Evolutionary conservation across 2,797 vertebrate genomes (phyloP), one percentile per base, ranked within the genome.

Genomic region (Pseudomugil tenellus): DNA sequence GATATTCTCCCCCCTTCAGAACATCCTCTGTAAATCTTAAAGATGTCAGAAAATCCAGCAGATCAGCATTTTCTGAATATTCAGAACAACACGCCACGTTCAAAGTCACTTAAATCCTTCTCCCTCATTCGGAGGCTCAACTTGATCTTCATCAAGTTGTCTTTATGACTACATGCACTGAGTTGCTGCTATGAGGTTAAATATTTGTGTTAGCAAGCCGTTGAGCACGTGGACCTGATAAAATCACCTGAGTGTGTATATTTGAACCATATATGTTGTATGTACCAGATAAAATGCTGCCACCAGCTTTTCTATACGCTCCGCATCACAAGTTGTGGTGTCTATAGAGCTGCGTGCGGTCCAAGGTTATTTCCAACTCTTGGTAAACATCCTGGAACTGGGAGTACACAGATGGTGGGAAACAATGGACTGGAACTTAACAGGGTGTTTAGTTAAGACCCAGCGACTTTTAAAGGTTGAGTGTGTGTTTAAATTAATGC

Each of bases 321-420:
- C 9, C 57, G 54, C 35, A 32, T 35, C 37, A 9, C 21, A 10
- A 46, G 54, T 72, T 43, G 52, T 34, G 26, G 73, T 57, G 58
- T 61, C 53, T 67, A 56, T 63, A 62, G 43, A 57, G 63, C 55
- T 59, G 60, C 60, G 67, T 48, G 39, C 28, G 32, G 60, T 63
- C 55, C 63, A 71, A 73, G 72, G 58, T 81, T 74, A 71, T 79
- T 74, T 84, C 84, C 83, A 72, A 60, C 59, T 78, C 78, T 71
- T 32, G 64, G 80, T 87, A 88, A 92, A 91, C 86, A 87, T 90
- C 87, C 86, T 88, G 85, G 66, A 78, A 84, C 58, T 70, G 74
- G 65, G 77, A 77, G 76, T 58, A 67, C 76, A 79, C 74, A 77
- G 65, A 80, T 66, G 69, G 65, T 41, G 55, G 69, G 71, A 79